A percentile compares a stretch with the other conserved stretches of the same genome.
These are phyloP conservation scores for Spisula solida DNA, from an alignment of 2,888 invertebrate genomes.

Conservation along the genomic window DNA sequence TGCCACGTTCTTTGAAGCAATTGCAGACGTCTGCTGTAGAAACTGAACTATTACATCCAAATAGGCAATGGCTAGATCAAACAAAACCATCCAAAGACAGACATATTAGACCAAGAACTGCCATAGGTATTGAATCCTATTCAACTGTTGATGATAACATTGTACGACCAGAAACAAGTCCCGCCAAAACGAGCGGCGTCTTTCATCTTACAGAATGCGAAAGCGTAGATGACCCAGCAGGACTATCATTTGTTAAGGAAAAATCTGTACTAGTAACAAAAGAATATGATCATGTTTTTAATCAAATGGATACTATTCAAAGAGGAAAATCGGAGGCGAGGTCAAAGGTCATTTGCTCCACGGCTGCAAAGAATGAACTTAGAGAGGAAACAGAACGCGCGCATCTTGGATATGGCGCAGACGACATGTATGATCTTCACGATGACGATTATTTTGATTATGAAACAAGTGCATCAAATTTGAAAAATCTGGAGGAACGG, in stretches of 20 bases:
- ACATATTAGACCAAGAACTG: constrained; percentile 68
- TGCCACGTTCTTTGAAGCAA: constrained; percentile 78
- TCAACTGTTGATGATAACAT: constrained; percentile 31
- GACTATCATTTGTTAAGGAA: constrained; percentile 53
- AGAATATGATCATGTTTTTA: constrained; percentile 71
- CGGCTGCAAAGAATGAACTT: constrained; percentile 72
- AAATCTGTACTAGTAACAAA: constrained; percentile 59
- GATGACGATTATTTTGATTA: constrained; percentile 82
- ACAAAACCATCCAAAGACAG: constrained; percentile 52
- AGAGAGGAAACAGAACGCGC: constrained; percentile 67
- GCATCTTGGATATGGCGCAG: constrained; percentile 63
- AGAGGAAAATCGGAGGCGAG: constrained; percentile 75
- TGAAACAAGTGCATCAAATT: constrained; percentile 83
- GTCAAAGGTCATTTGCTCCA: constrained; percentile 74
- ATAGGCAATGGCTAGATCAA: constrained; percentile 39
- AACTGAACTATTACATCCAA: constrained; percentile 72
- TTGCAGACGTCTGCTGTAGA: constrained; percentile 78
- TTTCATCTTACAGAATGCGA: constrained; percentile 75
- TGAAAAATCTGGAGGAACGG: constrained; percentile 78
- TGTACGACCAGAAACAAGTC: constrained; percentile 62
- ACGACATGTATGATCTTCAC: constrained; percentile 65
- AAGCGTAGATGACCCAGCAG: constrained; percentile 46
- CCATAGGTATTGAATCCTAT: constrained; percentile 63
- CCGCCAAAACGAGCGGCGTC: constrained; percentile 53
- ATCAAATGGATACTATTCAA: constrained; percentile 77